Base-by-base conservation (phyloP, 2,888 invertebrate species). In the Patella caerulea region DNA sequence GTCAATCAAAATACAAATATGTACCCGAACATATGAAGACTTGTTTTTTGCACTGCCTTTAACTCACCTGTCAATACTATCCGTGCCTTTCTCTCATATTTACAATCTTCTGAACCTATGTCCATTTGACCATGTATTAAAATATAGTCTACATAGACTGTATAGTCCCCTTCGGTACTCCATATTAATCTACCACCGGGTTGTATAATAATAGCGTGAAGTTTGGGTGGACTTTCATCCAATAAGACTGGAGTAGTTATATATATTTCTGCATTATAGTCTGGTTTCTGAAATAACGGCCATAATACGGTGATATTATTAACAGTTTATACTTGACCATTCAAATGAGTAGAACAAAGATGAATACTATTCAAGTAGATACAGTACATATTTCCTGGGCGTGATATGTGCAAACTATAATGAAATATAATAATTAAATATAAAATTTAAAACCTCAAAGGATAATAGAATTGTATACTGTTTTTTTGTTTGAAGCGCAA, bases 81-180 rank as follows among this genome's bases (percentile, higher is more conserved):
- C 17, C 75, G 52, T 3, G 85, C 81, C 5, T 79, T 77, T 12
- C 76, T 74, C 3, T 72, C 70, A 59, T 81, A 84, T 2, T 76
- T 80, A 76, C 86, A 86, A 12, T 75, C 79, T 56, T 83, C 82
- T 53, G 81, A 81, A 7, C 87, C 87, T 15, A 87, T 83, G 73
- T 84, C 81, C 72, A 86, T 71, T 72, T 79, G 73, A 1, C 85
- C 86, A 12, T 79, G 72, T 24, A 83, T 81, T 19, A 79, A 73
- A 45, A 83, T 81, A 17, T 77, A 80, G 15, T 75, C 72, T 24
- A 74, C 65, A 59, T 59, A 75, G 24, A 81, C 24, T 17, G 75
- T 78, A 29, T 76, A 71, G 55, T 81, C 76, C 12, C 53, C 78
- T 56, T 72, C 74, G 4, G 79, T 71, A 73, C 79, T 79, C 81